A percentile compares a stretch with the other conserved stretches of the same genome.
Evolutionary conservation across 2,888 invertebrate species (phyloP).

Genomic region (Drosophila phalerata): DNA sequence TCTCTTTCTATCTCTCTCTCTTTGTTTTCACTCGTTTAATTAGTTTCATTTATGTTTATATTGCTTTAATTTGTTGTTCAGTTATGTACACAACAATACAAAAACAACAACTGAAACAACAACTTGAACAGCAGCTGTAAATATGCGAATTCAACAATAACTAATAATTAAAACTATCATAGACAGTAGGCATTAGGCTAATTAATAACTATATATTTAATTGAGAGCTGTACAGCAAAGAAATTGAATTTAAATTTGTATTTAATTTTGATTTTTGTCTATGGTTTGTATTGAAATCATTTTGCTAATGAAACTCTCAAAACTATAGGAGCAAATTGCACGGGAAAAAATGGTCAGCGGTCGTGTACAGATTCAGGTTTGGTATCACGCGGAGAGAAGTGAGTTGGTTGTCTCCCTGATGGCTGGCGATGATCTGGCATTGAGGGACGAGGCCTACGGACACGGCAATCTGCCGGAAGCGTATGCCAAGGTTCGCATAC

Average conservation of each 20-base stretch:
- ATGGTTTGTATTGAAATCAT: slow-evolving; percentile 13
- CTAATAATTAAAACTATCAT: slow-evolving; percentile 24
- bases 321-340: slow-evolving; percentile 89
- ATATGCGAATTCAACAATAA: slow-evolving; percentile 59
- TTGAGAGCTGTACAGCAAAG: slow-evolving; percentile 32
- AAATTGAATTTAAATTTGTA: slow-evolving; percentile 17
- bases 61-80: slow-evolving; percentile 74
- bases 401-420: slow-evolving; percentile 94
- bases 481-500: slow-evolving; percentile 92
- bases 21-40: slow-evolving; percentile 58
- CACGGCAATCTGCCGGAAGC: slow-evolving; percentile 93
- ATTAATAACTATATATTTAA: slow-evolving; percentile 21
- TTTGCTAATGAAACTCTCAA: slow-evolving; percentile 29
- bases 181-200: slow-evolving; percentile 49
- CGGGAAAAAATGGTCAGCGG: slow-evolving; percentile 92
- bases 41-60: slow-evolving; percentile 68
- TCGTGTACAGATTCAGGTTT: slow-evolving; percentile 94
- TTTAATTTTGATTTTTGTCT: neutral
- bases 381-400: slow-evolving; percentile 93
- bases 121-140: slow-evolving; percentile 57
- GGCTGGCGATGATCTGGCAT: slow-evolving; percentile 93
- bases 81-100: slow-evolving; percentile 61
- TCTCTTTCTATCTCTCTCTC: slow-evolving; percentile 9
- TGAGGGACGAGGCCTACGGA: slow-evolving; percentile 91
- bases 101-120: slow-evolving; percentile 27